Base-by-base conservation (phyloP, 2,113 vertebrate genomes). In the Argyrosomus japonicus region DNA sequence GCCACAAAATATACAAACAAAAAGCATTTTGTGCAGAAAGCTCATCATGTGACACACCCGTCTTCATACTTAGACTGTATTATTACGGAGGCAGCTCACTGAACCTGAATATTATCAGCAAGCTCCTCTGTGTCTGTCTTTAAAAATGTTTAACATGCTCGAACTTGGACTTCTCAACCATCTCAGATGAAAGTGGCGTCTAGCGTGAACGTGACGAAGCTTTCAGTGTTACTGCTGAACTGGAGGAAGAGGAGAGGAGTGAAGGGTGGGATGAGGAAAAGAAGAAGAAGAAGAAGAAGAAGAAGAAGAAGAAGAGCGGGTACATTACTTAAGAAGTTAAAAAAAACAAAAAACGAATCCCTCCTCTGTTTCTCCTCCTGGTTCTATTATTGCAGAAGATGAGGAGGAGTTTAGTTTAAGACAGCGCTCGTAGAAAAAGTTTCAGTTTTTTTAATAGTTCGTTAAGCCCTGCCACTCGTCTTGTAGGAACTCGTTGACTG, bases 341-440 rank as follows among this genome's bases (percentile, higher is more conserved):
- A n/a, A n/a, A 86, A 84, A 36, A 32, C 5, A 5, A 32, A 36
- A 68, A 68, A 2, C 0, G 0, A 10, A 6, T 54, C 27, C 19
- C 36, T 50, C 75, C n/a, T n/a, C 76, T n/a, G 57, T 15, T 25
- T 11, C 60, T 17, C 50, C 56, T 63, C 60, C 69, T 4, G 15
- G 32, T 56, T 64, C 80, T 72, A 10, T 93, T 92, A 88, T 90
- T 94, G 91, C 91, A 89, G 91, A 60, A n/a, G 67, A 60, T 17
- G 67, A 83, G 27, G 79, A 88, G 57, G 71, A 71, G 63, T 56
- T 51, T 43, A 36, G 51, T 86, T 85, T 77, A 51, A 90, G 87
- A 87, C 68, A 64, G 75, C 21, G 85, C 69, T 76, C 13, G 32
- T 88, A 93, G 70, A 90, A 91, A 93, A 93, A 80, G 63, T 21